Evolutionary conservation across 2,888 invertebrate genomes (phyloP).

Genomic region (Ormyrus thymus): DNA sequence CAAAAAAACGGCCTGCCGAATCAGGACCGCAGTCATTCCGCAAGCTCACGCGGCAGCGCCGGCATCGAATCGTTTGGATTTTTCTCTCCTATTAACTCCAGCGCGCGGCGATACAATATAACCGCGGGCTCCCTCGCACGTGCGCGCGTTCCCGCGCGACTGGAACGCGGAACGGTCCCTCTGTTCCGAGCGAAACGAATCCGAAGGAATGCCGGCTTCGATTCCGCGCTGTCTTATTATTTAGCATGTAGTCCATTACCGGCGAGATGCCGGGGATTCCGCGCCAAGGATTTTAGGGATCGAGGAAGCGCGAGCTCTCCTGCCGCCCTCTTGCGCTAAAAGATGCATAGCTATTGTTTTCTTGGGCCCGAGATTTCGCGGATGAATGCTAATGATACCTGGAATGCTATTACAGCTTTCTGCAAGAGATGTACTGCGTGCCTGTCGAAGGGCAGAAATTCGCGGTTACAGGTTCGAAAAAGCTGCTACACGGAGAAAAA

Average conservation of each 20-base stretch:
- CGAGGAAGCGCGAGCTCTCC: constrained; percentile 16
- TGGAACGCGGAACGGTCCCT: no score
- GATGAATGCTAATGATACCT: no score
- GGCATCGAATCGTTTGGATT: no score
- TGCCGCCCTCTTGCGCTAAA: not conserved
- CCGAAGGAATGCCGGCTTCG: constrained; percentile 22
- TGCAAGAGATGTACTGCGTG: no score
- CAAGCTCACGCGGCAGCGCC: no score
- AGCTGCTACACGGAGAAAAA: no score
- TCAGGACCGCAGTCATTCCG: no score
- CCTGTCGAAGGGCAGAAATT: no score
- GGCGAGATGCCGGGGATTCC: constrained; percentile 15
- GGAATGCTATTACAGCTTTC: no score
- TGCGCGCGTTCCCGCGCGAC: constrained; percentile 33
- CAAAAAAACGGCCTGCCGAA: no score
- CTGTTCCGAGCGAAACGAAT: constrained; percentile 19
- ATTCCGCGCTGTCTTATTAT: constrained; percentile 44
- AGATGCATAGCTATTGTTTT: constrained; percentile 16
- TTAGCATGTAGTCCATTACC: constrained; percentile 43
- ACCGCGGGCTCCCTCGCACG: constrained; percentile 21
- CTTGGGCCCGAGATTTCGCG: not conserved
- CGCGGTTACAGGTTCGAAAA: no score
- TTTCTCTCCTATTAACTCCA: no score
- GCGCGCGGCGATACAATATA: constrained; percentile 11
- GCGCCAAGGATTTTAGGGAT: constrained; percentile 15